Evolutionary conservation across 1,140 invertebrate species (phyloP), one percentile per base, ranked within the genome.

Genomic region (Forficula auricularia): DNA sequence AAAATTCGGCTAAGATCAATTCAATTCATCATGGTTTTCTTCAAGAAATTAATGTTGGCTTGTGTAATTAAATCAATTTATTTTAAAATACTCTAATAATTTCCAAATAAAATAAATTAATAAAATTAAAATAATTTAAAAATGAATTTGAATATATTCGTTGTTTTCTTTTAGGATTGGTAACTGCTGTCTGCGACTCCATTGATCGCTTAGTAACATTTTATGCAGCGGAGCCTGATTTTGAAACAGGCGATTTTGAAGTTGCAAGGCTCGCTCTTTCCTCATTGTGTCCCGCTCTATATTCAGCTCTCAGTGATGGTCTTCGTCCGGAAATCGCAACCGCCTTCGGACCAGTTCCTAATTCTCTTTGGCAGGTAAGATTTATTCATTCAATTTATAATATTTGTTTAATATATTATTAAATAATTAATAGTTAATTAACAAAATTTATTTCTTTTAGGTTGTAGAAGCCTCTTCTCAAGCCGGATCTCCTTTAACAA

Each of bases 401-500:
- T 32, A 32, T 36, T 15, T 36, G 18, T 36, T 6, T 15, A 15
- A 36, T 36, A 36, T 6, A 36, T 36, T 15, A 6, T 6, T 36
- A 36, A 8, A 36, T 6, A 15, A 6, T 19, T 14, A 14, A 36
- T 36, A n/a, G n/a, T 27, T 15, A 36, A 36, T 36, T 14, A 36
- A 6, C 4, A 36, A 6, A 8, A 6, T 19, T 36, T 36, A n/a
- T n/a, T 36, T 14, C 4, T 36, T 14, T 15, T n/a, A 36, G 34
- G 72, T 81, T 32, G 77, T 87, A 6, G 85, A 89, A 63, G 79
- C 79, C 31, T 85, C 83, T n/a, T 77, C 82, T 14, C 82, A 87
- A 59, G 22, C 22, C 10, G 22, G 22, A 51, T 78, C 77, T 45
- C 79, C 79, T 10, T 74, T 85, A 33, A 85, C 83, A 3, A 77